A percentile compares a stretch with the other conserved stretches of the same genome.
phyloP scores from a whole-genome alignment of 2,113 vertebrate species.

The Chaetura pelagica region DNA sequence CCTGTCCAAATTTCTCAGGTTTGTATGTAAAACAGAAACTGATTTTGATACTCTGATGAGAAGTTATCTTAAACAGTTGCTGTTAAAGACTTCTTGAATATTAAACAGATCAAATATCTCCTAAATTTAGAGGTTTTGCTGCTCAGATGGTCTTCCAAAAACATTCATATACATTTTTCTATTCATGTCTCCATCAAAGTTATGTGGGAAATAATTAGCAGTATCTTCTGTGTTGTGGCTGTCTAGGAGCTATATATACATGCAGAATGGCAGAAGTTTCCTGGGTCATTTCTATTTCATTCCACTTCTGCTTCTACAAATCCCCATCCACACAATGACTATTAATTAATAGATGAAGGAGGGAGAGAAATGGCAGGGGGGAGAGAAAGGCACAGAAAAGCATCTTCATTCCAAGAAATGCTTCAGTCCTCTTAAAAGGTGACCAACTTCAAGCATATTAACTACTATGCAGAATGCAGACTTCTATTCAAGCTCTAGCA shows the following conservation, averaged over 20 bases:
- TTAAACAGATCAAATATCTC: slow-evolving; percentile 17
- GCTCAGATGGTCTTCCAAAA: slow-evolving; percentile 23
- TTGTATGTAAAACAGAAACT: not conserved
- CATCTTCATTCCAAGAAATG: not conserved
- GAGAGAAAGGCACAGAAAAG: not conserved
- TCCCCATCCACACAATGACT: slow-evolving; percentile 1
- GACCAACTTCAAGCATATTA: not conserved
- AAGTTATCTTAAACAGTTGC: not conserved
- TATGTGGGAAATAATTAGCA: slow-evolving; percentile 25
- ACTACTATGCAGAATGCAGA: not conserved
- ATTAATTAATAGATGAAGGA: slow-evolving; percentile 28
- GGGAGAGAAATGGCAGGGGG: not conserved
- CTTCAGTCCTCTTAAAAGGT: not conserved
- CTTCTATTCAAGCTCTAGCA: not conserved
- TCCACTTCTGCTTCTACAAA: not conserved
- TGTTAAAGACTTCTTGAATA: not conserved
- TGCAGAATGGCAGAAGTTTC: not conserved
- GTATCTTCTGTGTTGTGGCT: slow-evolving; percentile 26
- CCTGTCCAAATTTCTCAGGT: not conserved
- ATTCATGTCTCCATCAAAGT: not conserved
- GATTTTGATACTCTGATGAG: not conserved
- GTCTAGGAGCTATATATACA: not conserved
- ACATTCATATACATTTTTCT: not conserved
- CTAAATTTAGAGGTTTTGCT: slow-evolving; percentile 5
- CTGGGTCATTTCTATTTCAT: slow-evolving; percentile 37